Evolutionary conservation across 2,888 invertebrate species (phyloP).

Genomic region (Gasteruption jaculator): DNA sequence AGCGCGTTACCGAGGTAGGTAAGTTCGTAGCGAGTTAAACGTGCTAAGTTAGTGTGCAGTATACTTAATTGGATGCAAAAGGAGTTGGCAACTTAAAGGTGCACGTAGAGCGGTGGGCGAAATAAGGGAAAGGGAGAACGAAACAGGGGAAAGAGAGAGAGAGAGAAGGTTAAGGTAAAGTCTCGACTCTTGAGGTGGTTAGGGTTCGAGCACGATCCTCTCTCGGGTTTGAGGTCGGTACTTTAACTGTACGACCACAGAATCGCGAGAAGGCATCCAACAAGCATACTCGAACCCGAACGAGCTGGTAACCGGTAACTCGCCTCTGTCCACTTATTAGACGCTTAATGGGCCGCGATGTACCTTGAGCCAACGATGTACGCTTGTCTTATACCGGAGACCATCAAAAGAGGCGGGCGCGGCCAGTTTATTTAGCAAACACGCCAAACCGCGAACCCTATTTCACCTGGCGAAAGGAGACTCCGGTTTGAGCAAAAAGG

Average conservation of each 20-base stretch:
- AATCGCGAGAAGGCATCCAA: too few species aligned
- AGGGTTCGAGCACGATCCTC: too few species aligned
- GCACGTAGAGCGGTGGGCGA: slow-evolving; percentile 1
- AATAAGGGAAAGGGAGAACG: not conserved
- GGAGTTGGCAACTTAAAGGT: slow-evolving; percentile 31
- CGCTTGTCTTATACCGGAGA: slow-evolving; percentile 22
- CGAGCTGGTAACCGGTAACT: slow-evolving; percentile 31
- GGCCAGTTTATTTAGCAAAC: slow-evolving; percentile 35
- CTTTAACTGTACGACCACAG: too few species aligned
- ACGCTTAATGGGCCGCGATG: slow-evolving; percentile 36
- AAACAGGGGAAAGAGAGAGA: not conserved
- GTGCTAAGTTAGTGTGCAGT: slow-evolving; percentile 38
- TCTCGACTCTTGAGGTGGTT: too few species aligned
- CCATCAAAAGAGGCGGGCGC: slow-evolving; percentile 32
- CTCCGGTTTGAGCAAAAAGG: too few species aligned
- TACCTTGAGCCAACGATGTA: slow-evolving; percentile 26
- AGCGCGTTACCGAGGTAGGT: too few species aligned
- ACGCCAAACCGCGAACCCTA: slow-evolving; percentile 33
- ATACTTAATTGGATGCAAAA: slow-evolving; percentile 39
- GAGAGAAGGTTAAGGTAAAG: slow-evolving; percentile 7
- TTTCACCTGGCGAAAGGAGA: slow-evolving; percentile 29
- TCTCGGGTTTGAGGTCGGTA: too few species aligned
- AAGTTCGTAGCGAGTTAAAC: too few species aligned
- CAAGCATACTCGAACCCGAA: too few species aligned
- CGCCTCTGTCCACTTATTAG: slow-evolving; percentile 36